These are phyloP conservation scores for Hypsibius dujardini DNA, from an alignment of 1,140 invertebrate species.

Conservation along the genomic window DNA sequence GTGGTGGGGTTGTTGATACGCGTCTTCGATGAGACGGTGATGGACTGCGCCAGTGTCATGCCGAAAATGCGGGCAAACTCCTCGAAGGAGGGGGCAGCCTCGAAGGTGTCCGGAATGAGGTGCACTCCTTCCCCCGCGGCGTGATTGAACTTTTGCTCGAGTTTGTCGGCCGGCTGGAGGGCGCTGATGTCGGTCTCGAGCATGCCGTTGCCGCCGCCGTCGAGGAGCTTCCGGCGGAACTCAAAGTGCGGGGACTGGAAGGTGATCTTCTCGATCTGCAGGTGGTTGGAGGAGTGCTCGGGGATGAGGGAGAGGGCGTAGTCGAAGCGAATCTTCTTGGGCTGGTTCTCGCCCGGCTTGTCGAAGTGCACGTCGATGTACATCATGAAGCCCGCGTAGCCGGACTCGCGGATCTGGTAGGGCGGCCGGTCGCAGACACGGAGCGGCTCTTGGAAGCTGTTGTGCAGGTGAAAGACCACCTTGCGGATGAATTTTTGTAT, in stretches of 20 bases:
- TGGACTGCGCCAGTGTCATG: not conserved
- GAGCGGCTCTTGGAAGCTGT: constrained; percentile 73
- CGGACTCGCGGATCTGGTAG: constrained; percentile 72
- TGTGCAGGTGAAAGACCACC: constrained; percentile 77
- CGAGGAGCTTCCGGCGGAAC: constrained; percentile 64
- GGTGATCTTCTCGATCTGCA: constrained; percentile 60
- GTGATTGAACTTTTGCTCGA: not conserved
- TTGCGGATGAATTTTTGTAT: constrained; percentile 82
- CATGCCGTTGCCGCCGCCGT: constrained; percentile 43
- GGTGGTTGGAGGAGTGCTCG: constrained; percentile 20
- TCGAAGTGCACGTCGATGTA: constrained; percentile 76
- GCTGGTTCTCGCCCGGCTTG: constrained; percentile 57
- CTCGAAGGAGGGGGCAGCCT: not conserved
- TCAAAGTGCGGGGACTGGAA: constrained; percentile 70
- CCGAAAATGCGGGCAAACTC: constrained; percentile 1
- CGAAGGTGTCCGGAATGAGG: not conserved
- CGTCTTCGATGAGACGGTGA: too few relatives aligned
- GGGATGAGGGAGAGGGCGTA: constrained; percentile 53
- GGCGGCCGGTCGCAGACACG: constrained; percentile 70
- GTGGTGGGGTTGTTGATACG: too few relatives aligned
- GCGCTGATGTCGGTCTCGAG: not conserved
- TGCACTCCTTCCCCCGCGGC: not conserved
- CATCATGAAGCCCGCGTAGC: constrained; percentile 78
- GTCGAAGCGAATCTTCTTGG: constrained; percentile 60
- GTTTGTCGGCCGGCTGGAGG: not conserved